Conservation (phyloP, 2,113 vertebrate species). For the Solea solea region DNA sequence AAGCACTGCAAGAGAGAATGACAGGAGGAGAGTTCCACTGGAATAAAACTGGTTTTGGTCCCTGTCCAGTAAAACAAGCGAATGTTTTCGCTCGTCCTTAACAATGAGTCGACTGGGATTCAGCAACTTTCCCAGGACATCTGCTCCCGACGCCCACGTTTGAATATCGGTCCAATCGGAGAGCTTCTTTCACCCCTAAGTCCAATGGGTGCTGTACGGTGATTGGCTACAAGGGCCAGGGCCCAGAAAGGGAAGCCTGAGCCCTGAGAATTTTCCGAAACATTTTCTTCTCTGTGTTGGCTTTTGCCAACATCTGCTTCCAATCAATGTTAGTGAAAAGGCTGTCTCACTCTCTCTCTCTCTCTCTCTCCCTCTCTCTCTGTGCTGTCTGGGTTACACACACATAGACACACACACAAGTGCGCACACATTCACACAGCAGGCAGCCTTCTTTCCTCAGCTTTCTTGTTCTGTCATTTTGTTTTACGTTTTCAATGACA, state of each 20-base stretch:
- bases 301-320: conserved; percentile 86
- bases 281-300: conserved; percentile 73
- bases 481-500: background rate
- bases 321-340: conserved; percentile 80
- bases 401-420: conserved; percentile 36
- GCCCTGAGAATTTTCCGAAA: conserved; percentile 86
- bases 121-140: conserved; percentile 87
- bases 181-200: conserved; percentile 54
- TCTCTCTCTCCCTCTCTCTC: conserved; percentile 70
- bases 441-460: conserved; percentile 9
- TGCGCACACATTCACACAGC: conserved; percentile 22
- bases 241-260: conserved; percentile 81
- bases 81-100: conserved; percentile 82
- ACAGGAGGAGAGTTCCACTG: conserved; percentile 63
- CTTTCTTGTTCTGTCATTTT: conserved; percentile 17
- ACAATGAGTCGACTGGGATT: conserved; percentile 80
- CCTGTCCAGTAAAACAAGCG: conserved; percentile 79
- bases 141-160: conserved; percentile 83
- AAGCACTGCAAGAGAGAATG: conserved; percentile 12
- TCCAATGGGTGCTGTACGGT: conserved; percentile 35
- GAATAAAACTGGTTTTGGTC: conserved; percentile 78
- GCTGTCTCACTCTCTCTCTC: conserved; percentile 61
- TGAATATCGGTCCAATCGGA: conserved; percentile 69
- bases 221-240: conserved; percentile 78
- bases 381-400: conserved; percentile 54